Evolutionary conservation across 2,797 vertebrate genomes (phyloP).

Genomic region (Limosa lapponica): DNA sequence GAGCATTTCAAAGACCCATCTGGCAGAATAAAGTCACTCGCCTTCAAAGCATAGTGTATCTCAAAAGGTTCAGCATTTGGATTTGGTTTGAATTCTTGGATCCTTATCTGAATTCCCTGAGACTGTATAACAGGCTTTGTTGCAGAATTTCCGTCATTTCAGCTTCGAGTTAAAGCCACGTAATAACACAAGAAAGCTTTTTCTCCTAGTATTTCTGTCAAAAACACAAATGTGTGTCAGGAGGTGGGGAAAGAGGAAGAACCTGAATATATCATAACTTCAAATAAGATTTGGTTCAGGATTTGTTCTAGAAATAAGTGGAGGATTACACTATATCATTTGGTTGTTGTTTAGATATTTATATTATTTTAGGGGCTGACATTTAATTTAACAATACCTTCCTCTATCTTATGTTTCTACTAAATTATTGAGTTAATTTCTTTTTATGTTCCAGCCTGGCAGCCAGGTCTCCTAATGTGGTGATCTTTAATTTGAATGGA

Average conservation of each 20-base stretch:
- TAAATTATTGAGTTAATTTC: neutral
- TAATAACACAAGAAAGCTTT: constrained; percentile 14
- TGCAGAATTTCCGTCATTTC: constrained; percentile 4
- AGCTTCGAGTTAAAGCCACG: constrained; percentile 15
- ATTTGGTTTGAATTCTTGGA: constrained; percentile 59
- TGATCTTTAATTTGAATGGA: neutral
- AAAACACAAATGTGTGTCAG: neutral
- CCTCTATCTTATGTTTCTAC: neutral
- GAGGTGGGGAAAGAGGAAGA: neutral
- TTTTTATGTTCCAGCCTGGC: neutral
- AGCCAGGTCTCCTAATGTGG: neutral
- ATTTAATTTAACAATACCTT: neutral
- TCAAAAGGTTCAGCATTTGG: constrained; percentile 61
- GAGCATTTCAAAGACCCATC: constrained; percentile 61
- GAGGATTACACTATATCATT: neutral
- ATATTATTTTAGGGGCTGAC: neutral
- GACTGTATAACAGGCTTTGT: constrained; percentile 14
- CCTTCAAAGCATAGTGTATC: constrained; percentile 30
- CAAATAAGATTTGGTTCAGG: neutral
- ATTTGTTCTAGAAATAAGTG: neutral
- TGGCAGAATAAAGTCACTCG: constrained; percentile 56
- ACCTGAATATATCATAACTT: neutral
- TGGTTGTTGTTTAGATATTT: neutral
- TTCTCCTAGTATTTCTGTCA: neutral
- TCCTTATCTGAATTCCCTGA: constrained; percentile 45